Base-by-base conservation (phyloP, 2,888 invertebrate species). In the Microdon myrmicae region DNA sequence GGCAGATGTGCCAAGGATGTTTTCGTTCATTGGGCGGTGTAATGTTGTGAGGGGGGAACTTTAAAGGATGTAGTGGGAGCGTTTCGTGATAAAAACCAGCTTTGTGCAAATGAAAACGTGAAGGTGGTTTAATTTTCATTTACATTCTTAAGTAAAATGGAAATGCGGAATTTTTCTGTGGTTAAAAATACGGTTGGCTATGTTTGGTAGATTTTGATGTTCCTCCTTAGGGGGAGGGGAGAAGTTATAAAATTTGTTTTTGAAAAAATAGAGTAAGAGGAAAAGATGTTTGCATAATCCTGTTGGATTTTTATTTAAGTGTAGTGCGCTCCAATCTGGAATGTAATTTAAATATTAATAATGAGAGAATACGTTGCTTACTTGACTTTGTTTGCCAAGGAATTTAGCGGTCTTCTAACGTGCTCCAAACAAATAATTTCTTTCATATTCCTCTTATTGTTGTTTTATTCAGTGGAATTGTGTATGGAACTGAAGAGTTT, bases 81-180 rank as follows among this genome's bases (percentile, higher is more conserved):
- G n/a, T n/a, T n/a, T n/a, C n/a, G 45, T 29, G 56, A 43, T 48
- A 25, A 32, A 43, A 48, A 49, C 45, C 44, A 56, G 43, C 41
- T 12, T 49, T 20, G 56, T 59, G 54, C 13, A 48, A 56, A 49
- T 49, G 49, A 44, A 51, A 47, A 64, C 41, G 43, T 35, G 32
- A 51, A 58, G 64, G 58, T 64, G 64, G 58, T 53, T 64, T 64
- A 64, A 64, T 64, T 64, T 58, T 56, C 64, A 64, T 64, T 64
- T 58, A 56, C 64, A 64, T 64, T 58, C 47, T 58, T 58, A 64
- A 58, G 58, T 58, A 58, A 64, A 58, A 64, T 64, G 64, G 51
- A 64, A 64, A 64, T 64, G 51, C 37, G 37, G 16, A 43, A 53
- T 64, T 64, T 64, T 64, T 58, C 45, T 53, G 64, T 29, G 45